Evolutionary conservation across 2,797 vertebrate genomes (phyloP).

Genomic region (Catharus ustulatus): DNA sequence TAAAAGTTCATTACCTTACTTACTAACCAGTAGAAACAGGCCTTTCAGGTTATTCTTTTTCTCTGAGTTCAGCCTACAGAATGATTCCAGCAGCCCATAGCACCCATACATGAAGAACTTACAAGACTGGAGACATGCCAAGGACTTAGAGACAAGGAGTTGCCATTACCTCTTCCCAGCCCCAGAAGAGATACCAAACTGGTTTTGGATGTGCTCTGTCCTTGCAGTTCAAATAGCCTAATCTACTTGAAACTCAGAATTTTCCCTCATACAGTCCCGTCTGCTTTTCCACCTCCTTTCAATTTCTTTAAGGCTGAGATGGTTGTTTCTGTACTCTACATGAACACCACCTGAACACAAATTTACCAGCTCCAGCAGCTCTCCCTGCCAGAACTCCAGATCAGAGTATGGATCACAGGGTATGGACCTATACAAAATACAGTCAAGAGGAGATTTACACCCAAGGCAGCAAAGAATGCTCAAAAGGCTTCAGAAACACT

Average conservation of each 20-base stretch:
- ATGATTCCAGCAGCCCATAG: neutral
- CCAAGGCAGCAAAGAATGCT: neutral
- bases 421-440: neutral
- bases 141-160: neutral
- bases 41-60: neutral
- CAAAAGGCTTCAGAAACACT: neutral
- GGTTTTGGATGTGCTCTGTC: neutral
- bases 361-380: neutral
- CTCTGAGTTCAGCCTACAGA: neutral
- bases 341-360: neutral
- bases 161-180: neutral
- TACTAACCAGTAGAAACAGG: neutral
- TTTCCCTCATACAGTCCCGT: neutral
- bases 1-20: neutral
- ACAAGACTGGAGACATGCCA: neutral
- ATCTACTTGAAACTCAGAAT: neutral
- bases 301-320: neutral
- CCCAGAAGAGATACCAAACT: neutral
- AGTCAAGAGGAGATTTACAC: neutral
- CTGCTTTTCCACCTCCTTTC: neutral
- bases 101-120: neutral
- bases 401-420: fast-evolving
- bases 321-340: neutral
- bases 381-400: neutral
- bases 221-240: neutral